phyloP scores from a whole-genome alignment of 1,140 invertebrate genomes.

The Sinella curviseta region DNA sequence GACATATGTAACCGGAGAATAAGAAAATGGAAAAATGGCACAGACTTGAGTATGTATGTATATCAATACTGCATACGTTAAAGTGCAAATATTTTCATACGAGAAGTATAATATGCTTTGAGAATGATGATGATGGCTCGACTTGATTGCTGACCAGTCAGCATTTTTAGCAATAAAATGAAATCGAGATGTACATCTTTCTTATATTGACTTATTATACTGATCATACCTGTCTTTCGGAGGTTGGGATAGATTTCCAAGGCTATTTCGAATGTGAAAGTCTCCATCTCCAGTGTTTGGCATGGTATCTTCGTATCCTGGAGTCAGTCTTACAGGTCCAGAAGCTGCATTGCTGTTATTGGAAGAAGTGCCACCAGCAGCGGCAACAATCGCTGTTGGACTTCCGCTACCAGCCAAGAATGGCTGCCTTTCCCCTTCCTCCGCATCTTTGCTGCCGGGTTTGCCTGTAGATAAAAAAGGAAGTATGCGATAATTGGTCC shows the following conservation, averaged over 20 bases:
- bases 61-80: no score
- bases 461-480: not conserved
- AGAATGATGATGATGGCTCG: no score
- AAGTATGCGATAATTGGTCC: not conserved
- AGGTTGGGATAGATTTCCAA: conserved; percentile 39
- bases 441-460: not conserved
- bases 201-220: no score
- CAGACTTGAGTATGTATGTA: no score
- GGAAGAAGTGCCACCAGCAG: conserved; percentile 54
- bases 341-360: conserved; percentile 49
- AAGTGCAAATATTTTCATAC: no score
- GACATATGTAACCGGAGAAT: no score
- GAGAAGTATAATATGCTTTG: no score
- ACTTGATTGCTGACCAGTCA: no score
- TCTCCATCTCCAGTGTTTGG: conserved; percentile 31
- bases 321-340: conserved; percentile 75
- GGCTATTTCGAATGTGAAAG: conserved; percentile 42
- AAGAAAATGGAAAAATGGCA: no score
- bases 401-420: conserved; percentile 54
- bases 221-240: not conserved
- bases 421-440: conserved; percentile 32
- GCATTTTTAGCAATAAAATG: no score
- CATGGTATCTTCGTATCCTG: conserved; percentile 78
- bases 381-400: conserved; percentile 51
- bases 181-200: no score